Evolutionary conservation across 2,888 invertebrate genomes (phyloP).

Genomic region (Synergus itoensis): DNA sequence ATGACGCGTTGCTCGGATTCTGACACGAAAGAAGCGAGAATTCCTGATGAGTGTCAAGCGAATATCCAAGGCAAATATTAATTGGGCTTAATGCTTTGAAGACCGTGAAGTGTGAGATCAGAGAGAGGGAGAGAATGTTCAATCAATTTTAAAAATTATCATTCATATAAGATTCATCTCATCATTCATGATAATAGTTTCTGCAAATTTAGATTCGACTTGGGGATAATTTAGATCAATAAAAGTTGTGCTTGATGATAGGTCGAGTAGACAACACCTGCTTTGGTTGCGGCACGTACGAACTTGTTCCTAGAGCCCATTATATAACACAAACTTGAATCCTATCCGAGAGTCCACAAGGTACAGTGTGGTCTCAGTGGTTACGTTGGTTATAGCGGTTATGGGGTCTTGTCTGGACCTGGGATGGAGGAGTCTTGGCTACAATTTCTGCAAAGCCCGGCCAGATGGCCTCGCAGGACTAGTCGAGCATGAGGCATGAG

Average conservation of each 20-base stretch:
- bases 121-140: too few species aligned
- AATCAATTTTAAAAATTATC: background rate
- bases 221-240: background rate
- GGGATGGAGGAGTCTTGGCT: constrained; percentile 54
- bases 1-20: constrained; percentile 46
- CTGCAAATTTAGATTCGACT: background rate
- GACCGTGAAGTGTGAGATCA: too few species aligned
- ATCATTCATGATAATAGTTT: background rate
- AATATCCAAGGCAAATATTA: background rate
- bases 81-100: background rate
- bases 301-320: constrained; percentile 31
- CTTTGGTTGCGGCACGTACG: constrained; percentile 59
- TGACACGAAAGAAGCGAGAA: constrained; percentile 19
- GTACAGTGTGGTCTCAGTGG: constrained; percentile 43
- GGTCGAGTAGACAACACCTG: constrained; percentile 63
- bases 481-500: background rate
- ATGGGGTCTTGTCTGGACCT: constrained; percentile 58
- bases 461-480: constrained; percentile 39
- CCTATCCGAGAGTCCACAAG: background rate
- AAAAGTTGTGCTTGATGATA: constrained; percentile 55
- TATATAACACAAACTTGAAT: constrained; percentile 39
- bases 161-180: background rate
- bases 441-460: constrained; percentile 45
- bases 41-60: constrained; percentile 9
- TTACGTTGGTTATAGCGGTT: constrained; percentile 59